These are phyloP conservation scores for Lepidostoma basale DNA, from an alignment of 1,140 invertebrate genomes.

Conservation along the genomic window DNA sequence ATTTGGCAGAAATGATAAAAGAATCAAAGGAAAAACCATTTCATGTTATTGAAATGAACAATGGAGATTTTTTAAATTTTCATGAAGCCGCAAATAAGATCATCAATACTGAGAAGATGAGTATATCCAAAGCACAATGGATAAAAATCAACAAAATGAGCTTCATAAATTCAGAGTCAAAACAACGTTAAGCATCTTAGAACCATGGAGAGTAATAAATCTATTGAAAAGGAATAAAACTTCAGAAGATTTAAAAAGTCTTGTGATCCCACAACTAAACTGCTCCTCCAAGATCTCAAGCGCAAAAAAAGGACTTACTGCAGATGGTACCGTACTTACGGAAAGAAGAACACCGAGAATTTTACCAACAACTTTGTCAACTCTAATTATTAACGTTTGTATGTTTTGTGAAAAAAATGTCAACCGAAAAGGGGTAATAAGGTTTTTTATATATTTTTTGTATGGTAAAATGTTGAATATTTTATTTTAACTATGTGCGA, in stretches of 20 bases:
- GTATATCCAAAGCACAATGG: background rate
- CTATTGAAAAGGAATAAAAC: background rate
- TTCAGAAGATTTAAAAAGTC: background rate
- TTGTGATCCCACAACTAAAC: background rate
- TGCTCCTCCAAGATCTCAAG: background rate
- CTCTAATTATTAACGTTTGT: background rate
- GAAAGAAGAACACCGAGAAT: background rate
- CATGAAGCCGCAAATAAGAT: background rate
- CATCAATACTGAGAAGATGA: background rate
- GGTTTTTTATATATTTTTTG: background rate
- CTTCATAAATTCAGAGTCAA: background rate
- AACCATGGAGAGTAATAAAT: background rate
- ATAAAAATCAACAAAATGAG: background rate
- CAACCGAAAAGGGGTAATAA: background rate
- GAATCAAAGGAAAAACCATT: conserved; percentile 17
- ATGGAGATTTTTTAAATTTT: background rate
- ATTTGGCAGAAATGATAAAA: conserved; percentile 11
- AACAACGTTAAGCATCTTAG: background rate
- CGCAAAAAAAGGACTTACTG: background rate
- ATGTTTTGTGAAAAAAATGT: background rate
- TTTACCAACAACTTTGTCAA: background rate
- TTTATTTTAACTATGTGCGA: background rate
- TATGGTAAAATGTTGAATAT: background rate
- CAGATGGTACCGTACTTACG: background rate
- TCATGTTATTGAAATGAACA: conserved; percentile 46